Base-by-base conservation (phyloP, 2,113 vertebrate species). In the Aix galericulata region DNA sequence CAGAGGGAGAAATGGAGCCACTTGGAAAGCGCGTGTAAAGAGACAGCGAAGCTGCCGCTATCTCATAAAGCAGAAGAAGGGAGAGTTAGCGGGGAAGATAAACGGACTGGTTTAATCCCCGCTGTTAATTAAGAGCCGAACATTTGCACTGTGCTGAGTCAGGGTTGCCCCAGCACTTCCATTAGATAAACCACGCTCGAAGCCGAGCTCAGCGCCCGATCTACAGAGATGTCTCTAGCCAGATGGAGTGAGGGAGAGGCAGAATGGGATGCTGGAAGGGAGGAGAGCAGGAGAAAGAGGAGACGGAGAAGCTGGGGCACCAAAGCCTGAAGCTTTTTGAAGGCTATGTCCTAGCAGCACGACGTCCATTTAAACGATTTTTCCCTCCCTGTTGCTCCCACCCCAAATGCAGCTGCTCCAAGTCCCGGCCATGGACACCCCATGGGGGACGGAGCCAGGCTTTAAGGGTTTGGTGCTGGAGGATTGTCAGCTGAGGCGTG, bases 11-110 rank as follows among this genome's bases (percentile, higher is more conserved):
- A 94, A 95, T 58, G 68, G 91, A 94, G 84, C 88, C 88, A 96
- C 92, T 96, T 94, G 91, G 89, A 82, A 81, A 93, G 81, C 16
- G 7, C 64, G 86, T 92, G 94, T 86, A 87, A 95, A 94, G 93
- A 92, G 85, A 68, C 5, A 1, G 88, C 20, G 29, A 76, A 78
- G 83, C 92, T 95, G 93, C 83, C 68, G 8, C 75, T 78, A 68
- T 68, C 91, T 94, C 79, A 40, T 67, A 67, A 67, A 91, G 50
- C 81, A 66, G 91, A 25, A 82, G 88, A 76, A 93, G 78, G 84
- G 55, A 95, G 95, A 91, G 95, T 91, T 94, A 94, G 95, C 72
- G 22, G 86, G 87, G 69, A 78, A 97, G 95, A 95, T 91, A 87
- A 95, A 94, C 42, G 34, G 56, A 52, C 79, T 80, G 93, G 40